Conservation (phyloP, 2,888 invertebrate genomes). For the Sarcophaga variegata region DNA sequence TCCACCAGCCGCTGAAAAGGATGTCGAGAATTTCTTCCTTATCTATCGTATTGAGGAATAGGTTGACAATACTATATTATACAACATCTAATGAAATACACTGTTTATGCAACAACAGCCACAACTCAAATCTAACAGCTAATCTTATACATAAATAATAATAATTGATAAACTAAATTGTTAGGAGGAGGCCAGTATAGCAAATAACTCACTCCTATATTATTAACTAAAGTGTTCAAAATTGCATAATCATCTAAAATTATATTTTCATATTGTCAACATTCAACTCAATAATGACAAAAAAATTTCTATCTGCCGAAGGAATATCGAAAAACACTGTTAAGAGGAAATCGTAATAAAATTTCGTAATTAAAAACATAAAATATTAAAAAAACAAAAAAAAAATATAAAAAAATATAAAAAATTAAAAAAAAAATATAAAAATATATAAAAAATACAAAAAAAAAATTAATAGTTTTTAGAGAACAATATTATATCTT, state of each 20-base stretch:
- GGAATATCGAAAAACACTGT: conserved; percentile 74
- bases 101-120: conserved; percentile 34
- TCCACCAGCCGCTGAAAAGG: conserved; percentile 85
- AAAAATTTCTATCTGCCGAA: conserved; percentile 48
- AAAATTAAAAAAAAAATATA: conserved; percentile 52
- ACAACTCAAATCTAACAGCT: conserved; percentile 5
- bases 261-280: conserved; percentile 65
- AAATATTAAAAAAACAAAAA: conserved; percentile 70
- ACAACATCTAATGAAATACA: conserved; percentile 19
- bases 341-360: conserved; percentile 77
- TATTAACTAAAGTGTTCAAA: conserved; percentile 56
- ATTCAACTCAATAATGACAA: conserved; percentile 55
- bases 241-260: conserved; percentile 51
- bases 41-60: conserved; percentile 82
- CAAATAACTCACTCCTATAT: conserved; percentile 19
- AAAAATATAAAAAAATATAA: conserved; percentile 67
- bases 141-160: conserved; percentile 32
- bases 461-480: conserved; percentile 59
- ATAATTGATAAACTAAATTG: conserved; percentile 8
- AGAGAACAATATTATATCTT: conserved; percentile 63
- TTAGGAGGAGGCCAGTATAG: conserved; percentile 54
- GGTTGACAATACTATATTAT: conserved; percentile 53
- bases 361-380: conserved; percentile 75
- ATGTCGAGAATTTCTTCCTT: conserved; percentile 84
- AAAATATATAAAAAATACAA: conserved; percentile 51